A percentile compares a stretch with the other conserved stretches of the same genome.
Evolutionary conservation across 2,113 vertebrate genomes (phyloP).

Genomic region (Parotia lawesii): DNA sequence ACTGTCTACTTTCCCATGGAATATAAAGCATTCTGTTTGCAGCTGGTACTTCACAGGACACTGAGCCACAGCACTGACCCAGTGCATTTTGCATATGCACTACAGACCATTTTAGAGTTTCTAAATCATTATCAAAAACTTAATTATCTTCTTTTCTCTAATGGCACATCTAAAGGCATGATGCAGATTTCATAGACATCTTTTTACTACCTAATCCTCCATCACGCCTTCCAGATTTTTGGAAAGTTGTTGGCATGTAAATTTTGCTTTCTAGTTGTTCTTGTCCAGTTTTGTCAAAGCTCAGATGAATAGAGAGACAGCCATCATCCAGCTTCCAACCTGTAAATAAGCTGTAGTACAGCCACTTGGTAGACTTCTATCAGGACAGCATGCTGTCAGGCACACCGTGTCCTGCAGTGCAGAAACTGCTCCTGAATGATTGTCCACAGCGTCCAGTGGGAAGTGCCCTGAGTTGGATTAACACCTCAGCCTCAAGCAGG

Average conservation of each 20-base stretch:
- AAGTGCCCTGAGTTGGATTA: background rate
- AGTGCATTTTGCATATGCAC: background rate
- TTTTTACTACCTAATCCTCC: background rate
- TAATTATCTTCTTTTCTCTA: background rate
- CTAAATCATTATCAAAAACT: background rate
- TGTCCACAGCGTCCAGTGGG: background rate
- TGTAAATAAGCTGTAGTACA: background rate
- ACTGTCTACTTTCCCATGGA: background rate
- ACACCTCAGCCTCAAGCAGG: background rate
- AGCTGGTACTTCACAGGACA: background rate
- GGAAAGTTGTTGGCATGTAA: background rate
- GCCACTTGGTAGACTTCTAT: background rate
- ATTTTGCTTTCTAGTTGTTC: background rate
- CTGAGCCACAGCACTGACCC: background rate
- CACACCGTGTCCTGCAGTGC: accelerated
- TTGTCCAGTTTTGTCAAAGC: background rate
- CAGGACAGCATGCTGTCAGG: background rate
- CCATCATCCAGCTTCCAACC: background rate
- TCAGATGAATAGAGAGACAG: background rate
- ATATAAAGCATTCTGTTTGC: background rate
- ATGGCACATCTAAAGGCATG: background rate
- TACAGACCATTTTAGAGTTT: background rate
- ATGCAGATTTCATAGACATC: background rate
- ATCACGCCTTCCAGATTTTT: background rate
- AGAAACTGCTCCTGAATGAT: background rate